Evolutionary conservation across 2,888 invertebrate genomes (phyloP).

Genomic region (Neoaliturus tenellus): DNA sequence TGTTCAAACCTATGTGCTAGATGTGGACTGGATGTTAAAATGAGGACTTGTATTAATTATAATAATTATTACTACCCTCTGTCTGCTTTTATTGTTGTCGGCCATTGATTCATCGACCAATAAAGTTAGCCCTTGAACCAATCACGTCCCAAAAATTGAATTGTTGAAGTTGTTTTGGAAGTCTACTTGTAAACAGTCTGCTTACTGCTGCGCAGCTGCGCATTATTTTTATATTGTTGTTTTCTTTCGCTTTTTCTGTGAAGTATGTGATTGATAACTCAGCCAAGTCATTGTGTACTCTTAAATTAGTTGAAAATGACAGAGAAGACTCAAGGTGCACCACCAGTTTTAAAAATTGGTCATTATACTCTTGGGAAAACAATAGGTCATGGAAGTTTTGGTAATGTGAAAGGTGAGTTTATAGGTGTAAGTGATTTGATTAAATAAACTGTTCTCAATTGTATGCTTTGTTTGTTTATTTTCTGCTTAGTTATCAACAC

Average conservation of each 20-base stretch:
- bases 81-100: not conserved
- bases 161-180: not conserved
- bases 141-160: not conserved
- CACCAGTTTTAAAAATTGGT: constrained; percentile 18
- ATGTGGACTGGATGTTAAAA: no score
- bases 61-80: no score
- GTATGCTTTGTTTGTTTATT: no score
- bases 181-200: not conserved
- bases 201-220: no score
- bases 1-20: no score
- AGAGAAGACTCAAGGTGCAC: not conserved
- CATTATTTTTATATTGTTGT: not conserved
- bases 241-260: not conserved
- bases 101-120: not conserved
- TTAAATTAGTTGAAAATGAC: not conserved
- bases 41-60: no score
- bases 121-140: not conserved
- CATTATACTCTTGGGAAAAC: constrained; percentile 20
- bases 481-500: no score
- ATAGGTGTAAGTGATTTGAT: no score
- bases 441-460: no score
- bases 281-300: not conserved
- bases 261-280: not conserved
- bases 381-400: constrained; percentile 24
- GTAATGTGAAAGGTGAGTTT: not conserved